These are phyloP conservation scores for Siniperca scherzeri DNA, from an alignment of 2,797 vertebrate species.

Conservation along the genomic window DNA sequence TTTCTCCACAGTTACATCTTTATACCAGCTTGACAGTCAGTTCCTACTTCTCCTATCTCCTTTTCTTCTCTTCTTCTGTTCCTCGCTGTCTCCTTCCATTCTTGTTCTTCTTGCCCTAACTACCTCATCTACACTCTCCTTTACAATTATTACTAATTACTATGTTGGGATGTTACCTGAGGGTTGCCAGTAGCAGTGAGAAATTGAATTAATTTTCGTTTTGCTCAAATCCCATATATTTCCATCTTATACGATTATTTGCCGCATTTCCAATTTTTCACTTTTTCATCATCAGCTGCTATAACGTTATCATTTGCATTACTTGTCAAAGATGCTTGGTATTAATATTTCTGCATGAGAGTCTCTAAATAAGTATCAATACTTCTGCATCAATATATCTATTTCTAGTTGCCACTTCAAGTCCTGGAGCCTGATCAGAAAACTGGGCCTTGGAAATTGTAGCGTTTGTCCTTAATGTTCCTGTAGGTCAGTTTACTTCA, in stretches of 20 bases:
- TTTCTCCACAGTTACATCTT: slow-evolving; percentile 49
- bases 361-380: neutral
- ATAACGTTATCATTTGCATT: neutral
- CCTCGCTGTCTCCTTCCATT: neutral
- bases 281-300: neutral
- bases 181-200: neutral
- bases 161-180: neutral
- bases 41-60: slow-evolving; percentile 7
- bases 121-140: neutral
- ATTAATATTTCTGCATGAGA: neutral
- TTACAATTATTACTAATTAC: neutral
- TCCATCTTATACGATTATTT: neutral
- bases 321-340: neutral
- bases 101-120: neutral
- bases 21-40: slow-evolving; percentile 38
- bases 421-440: neutral
- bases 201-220: neutral
- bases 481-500: slow-evolving; percentile 42
- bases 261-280: neutral
- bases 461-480: slow-evolving; percentile 9
- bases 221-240: neutral
- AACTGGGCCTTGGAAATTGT: neutral
- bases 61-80: neutral
- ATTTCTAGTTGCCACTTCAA: neutral
- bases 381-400: neutral